These are phyloP conservation scores for Lordiphosa stackelbergi DNA, from an alignment of 1,140 invertebrate genomes.

Conservation along the genomic window DNA sequence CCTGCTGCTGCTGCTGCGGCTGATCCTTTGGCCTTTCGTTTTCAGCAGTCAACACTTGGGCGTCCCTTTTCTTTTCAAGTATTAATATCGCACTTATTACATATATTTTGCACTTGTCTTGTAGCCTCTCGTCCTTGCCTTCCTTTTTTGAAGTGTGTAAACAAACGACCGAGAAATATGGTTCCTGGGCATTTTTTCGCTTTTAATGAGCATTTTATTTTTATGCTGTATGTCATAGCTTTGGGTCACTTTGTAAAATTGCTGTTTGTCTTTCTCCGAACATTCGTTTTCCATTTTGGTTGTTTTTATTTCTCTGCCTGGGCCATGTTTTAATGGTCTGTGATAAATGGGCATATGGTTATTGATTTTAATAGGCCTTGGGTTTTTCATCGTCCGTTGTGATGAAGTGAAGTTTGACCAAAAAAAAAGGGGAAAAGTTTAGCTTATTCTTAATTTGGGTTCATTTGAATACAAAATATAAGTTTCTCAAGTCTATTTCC, in stretches of 20 bases:
- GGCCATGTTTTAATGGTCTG: constrained; percentile 21
- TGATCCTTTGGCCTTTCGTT: constrained; percentile 23
- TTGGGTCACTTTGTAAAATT: constrained; percentile 57
- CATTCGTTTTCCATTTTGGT: too few species aligned
- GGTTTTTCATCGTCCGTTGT: too few species aligned
- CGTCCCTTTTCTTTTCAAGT: constrained; percentile 28
- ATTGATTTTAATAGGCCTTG: constrained; percentile 50
- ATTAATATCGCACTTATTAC: constrained; percentile 69
- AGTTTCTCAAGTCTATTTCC: too few species aligned
- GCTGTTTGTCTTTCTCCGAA: constrained; percentile 46
- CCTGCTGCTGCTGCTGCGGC: too few species aligned
- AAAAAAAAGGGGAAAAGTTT: too few species aligned
- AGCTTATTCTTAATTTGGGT: too few species aligned
- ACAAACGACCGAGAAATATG: too few species aligned
- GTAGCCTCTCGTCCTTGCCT: not conserved
- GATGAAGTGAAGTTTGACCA: too few species aligned
- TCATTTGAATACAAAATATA: too few species aligned
- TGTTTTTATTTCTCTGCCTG: too few species aligned
- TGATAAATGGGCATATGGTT: constrained; percentile 53
- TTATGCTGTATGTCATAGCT: constrained; percentile 39
- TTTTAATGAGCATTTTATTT: constrained; percentile 51
- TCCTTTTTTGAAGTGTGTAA: not conserved
- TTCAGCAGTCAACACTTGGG: constrained; percentile 6
- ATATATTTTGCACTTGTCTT: constrained; percentile 2
- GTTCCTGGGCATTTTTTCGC: constrained; percentile 19